Evolutionary conservation across 1,140 invertebrate species (phyloP), one percentile per base, ranked within the genome.

Genomic region (Mycetomoellerius zeteki): DNA sequence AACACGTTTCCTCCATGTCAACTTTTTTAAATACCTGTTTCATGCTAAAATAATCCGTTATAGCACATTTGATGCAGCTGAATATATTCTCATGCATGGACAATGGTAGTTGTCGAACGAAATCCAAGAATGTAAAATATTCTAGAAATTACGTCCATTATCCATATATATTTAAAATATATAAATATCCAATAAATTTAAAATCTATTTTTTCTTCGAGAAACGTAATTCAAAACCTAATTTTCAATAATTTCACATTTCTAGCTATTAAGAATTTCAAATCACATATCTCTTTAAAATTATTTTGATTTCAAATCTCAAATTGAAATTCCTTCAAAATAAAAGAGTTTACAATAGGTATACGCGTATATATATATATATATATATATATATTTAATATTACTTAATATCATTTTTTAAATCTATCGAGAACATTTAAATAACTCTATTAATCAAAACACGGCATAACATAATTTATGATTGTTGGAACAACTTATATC

Each of bases 1-100:
- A 27, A 30, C 19, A 30, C 19, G 5, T 37, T 69, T 37, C 50
- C 21, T 54, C 3, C 24, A n/a, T 54, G 50, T 84, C 27, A 24
- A 50, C 19, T 71, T 60, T 84, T 84, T 47, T 19, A 60, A 54
- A 81, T 81, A 43, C 0, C 16, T 30, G 6, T 81, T 71, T 75
- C 14, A 33, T 47, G 14, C 6, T 12, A 30, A 54, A 69, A 69
- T 58, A 24, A 16, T 30, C 16, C 19, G 33, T 8, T 37, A 71
- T 24, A 60, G 47, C 69, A 24, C 1, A 2, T 71, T 81, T 56
- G 21, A 54, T 30, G 21, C 6, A n/a, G 2, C 0, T 14, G 12
- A 67, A 43, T 27, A 52, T 67, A 27, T 77, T 43, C 21, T 47
- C 12, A 12, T 47, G 24, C 43, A 50, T 50, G 33, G 16, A 50